Conservation (phyloP, 2,888 invertebrate genomes). For the Abrostola tripartita region DNA sequence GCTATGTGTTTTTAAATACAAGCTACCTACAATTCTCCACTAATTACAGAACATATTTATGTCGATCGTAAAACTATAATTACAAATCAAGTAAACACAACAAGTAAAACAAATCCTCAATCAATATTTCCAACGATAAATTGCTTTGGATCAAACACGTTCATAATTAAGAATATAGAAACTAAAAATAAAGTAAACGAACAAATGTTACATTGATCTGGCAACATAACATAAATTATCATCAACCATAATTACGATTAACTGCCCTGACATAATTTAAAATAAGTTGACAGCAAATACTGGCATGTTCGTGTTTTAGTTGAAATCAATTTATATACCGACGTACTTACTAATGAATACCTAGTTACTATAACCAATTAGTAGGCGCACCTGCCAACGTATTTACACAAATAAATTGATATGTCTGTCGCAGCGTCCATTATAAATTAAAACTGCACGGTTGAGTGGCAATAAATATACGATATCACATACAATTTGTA, state of each 20-base stretch:
- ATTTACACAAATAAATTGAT: slow-evolving; percentile 41
- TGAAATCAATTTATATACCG: not conserved
- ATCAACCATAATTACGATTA: slow-evolving; percentile 1
- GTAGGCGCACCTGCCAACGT: slow-evolving; percentile 31
- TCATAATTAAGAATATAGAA: not conserved
- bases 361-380: slow-evolving; percentile 24
- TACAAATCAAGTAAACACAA: not conserved
- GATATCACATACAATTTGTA: slow-evolving; percentile 41
- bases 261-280: slow-evolving; percentile 33
- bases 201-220: not conserved
- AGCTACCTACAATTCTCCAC: no score
- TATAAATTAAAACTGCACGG: slow-evolving; percentile 29
- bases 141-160: not conserved
- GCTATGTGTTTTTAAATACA: no score
- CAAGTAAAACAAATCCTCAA: not conserved
- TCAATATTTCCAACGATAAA: not conserved
- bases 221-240: slow-evolving; percentile 1
- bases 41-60: no score
- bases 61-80: not conserved
- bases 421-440: slow-evolving; percentile 29
- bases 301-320: slow-evolving; percentile 4
- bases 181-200: not conserved
- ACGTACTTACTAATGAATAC: not conserved
- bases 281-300: slow-evolving; percentile 21
- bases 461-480: slow-evolving; percentile 21